phyloP scores from a whole-genome alignment of 2,797 vertebrate species.

The Phrynocephalus forsythii region DNA sequence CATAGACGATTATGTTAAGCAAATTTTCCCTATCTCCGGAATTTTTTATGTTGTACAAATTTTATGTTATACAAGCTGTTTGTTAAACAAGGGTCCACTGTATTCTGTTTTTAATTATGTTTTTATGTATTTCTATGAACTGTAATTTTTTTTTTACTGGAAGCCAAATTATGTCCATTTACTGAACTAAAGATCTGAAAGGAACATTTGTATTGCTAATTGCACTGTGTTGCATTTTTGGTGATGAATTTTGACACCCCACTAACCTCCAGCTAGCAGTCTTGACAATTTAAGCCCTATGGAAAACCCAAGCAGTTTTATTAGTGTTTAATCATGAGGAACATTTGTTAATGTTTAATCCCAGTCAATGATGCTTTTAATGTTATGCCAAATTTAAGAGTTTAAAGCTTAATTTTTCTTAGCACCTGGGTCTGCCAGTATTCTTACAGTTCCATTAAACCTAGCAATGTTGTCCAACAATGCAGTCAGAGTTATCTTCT shows the following conservation, averaged over 20 bases:
- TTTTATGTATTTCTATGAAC: neutral
- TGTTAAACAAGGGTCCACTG: too few species aligned
- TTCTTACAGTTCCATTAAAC: conserved; percentile 32
- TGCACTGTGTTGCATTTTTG: neutral
- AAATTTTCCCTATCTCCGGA: too few species aligned
- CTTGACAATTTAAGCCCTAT: neutral
- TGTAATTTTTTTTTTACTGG: neutral
- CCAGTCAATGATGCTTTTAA: neutral
- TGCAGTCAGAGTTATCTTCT: conserved; percentile 43
- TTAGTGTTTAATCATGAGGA: neutral
- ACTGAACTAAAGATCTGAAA: neutral
- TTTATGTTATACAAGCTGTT: too few species aligned
- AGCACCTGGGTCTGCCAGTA: conserved; percentile 35
- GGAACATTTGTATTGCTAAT: neutral
- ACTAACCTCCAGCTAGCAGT: neutral
- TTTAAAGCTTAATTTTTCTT: conserved; percentile 38
- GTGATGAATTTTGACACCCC: neutral
- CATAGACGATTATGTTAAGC: too few species aligned
- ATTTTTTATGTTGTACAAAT: too few species aligned
- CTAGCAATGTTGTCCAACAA: conserved; percentile 42
- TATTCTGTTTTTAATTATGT: neutral
- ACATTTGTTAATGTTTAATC: neutral
- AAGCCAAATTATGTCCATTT: neutral
- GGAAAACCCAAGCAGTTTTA: neutral
- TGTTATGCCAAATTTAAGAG: neutral